phyloP scores from a whole-genome alignment of 2,113 vertebrate species.

The Chamaea fasciata region DNA sequence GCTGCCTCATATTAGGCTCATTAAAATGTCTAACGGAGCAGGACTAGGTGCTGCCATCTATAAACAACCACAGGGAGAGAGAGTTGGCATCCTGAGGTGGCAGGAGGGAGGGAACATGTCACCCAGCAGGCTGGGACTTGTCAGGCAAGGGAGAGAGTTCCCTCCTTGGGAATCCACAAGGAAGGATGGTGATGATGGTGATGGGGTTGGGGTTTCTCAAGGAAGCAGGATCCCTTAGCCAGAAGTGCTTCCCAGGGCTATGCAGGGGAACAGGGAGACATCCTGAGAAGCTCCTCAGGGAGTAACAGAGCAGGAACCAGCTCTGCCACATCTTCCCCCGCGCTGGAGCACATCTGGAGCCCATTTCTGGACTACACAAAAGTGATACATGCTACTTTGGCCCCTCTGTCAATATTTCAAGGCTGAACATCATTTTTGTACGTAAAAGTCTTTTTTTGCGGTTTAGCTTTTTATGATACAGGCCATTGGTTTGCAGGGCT shows the following conservation, averaged over 20 bases:
- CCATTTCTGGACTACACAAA: background rate
- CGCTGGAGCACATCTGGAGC: background rate
- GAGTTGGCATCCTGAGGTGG: background rate
- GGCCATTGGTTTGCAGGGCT: background rate
- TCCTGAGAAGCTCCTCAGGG: background rate
- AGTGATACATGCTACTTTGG: background rate
- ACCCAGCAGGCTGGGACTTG: background rate
- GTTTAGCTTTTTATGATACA: background rate
- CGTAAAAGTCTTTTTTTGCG: background rate
- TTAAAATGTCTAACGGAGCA: constrained; percentile 1
- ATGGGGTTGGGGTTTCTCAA: background rate
- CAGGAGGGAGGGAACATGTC: background rate
- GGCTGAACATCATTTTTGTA: background rate
- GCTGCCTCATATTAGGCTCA: background rate
- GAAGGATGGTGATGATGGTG: background rate
- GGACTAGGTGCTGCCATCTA: background rate
- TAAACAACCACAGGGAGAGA: background rate
- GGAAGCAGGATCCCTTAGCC: background rate
- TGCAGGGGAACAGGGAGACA: background rate
- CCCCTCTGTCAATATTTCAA: background rate
- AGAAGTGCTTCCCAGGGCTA: background rate
- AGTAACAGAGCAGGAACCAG: background rate
- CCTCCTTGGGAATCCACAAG: accelerated
- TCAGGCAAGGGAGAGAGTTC: background rate
- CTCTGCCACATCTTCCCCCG: accelerated